phyloP scores from a whole-genome alignment of 2,888 invertebrate species.

The Homarus gammarus region DNA sequence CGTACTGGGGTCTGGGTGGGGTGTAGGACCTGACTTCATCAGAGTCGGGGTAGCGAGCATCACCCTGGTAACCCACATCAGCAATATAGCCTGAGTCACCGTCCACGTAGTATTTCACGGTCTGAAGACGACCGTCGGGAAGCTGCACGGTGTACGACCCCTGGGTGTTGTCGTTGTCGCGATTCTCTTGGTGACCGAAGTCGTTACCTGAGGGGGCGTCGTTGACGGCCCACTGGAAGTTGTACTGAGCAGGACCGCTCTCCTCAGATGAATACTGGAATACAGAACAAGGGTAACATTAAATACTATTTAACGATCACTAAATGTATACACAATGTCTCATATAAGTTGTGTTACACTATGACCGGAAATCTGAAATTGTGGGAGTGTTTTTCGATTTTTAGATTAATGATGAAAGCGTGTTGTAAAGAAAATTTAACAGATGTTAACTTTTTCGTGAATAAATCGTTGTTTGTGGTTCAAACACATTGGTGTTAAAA shows the following conservation, averaged over 20 bases:
- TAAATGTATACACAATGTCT: too few relatives aligned
- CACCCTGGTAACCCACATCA: slow-evolving; percentile 44
- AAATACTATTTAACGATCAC: too few relatives aligned
- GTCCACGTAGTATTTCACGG: slow-evolving; percentile 40
- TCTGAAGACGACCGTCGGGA: slow-evolving; percentile 54
- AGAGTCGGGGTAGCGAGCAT: slow-evolving; percentile 65
- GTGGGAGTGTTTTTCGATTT: too few relatives aligned
- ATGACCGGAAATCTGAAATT: too few relatives aligned
- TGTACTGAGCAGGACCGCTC: slow-evolving; percentile 34
- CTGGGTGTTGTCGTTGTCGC: slow-evolving; percentile 52
- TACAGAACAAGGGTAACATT: too few relatives aligned
- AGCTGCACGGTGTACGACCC: slow-evolving; percentile 58
- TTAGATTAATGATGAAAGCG: too few relatives aligned
- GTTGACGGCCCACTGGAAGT: slow-evolving; percentile 46
- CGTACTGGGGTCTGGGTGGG: background rate
- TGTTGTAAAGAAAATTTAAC: too few relatives aligned
- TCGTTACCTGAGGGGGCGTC: slow-evolving; percentile 32
- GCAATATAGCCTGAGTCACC: slow-evolving; percentile 43
- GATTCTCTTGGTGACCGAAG: slow-evolving; percentile 60
- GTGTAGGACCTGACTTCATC: background rate
- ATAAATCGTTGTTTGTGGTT: too few relatives aligned
- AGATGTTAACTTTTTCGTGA: too few relatives aligned
- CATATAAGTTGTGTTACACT: too few relatives aligned
- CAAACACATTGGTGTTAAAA: too few relatives aligned
- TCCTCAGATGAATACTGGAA: slow-evolving; percentile 6